Conservation (phyloP, 2,888 invertebrate species). For the Mayetiola destructor region DNA sequence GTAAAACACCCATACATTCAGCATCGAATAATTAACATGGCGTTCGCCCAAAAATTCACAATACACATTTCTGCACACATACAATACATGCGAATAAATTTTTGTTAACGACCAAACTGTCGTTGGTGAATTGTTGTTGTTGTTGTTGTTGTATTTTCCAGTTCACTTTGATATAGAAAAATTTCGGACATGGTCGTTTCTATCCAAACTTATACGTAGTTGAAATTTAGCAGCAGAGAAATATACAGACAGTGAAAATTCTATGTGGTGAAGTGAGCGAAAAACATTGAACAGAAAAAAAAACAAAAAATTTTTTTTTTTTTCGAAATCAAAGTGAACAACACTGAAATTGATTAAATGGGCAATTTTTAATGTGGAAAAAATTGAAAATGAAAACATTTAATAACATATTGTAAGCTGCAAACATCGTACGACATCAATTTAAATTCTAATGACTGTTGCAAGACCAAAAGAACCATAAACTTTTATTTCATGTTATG, state of each 20-base stretch:
- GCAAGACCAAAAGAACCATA: too few relatives aligned
- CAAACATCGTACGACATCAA: too few relatives aligned
- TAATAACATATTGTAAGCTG: too few relatives aligned
- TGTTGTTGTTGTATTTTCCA: slow-evolving; percentile 12
- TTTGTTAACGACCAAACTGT: neutral
- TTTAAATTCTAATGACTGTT: too few relatives aligned
- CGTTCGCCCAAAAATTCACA: slow-evolving; percentile 3
- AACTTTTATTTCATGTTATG: too few relatives aligned
- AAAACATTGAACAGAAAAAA: too few relatives aligned
- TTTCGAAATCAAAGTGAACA: neutral
- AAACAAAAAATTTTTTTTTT: neutral
- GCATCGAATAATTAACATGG: neutral
- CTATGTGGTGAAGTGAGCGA: too few relatives aligned
- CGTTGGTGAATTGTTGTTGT: neutral
- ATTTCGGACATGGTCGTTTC: slow-evolving; percentile 16
- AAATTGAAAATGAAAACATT: too few relatives aligned
- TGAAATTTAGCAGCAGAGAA: slow-evolving; percentile 12
- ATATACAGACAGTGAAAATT: neutral
- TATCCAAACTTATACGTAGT: slow-evolving; percentile 14
- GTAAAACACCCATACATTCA: neutral
- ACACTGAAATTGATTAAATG: too few relatives aligned
- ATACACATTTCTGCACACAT: slow-evolving; percentile 1
- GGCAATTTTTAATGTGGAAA: too few relatives aligned
- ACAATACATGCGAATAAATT: too few relatives aligned
- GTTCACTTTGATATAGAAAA: slow-evolving; percentile 15